Evolutionary conservation across 2,888 invertebrate species (phyloP), one percentile per base, ranked within the genome.

Genomic region (Cosmia trapezina): DNA sequence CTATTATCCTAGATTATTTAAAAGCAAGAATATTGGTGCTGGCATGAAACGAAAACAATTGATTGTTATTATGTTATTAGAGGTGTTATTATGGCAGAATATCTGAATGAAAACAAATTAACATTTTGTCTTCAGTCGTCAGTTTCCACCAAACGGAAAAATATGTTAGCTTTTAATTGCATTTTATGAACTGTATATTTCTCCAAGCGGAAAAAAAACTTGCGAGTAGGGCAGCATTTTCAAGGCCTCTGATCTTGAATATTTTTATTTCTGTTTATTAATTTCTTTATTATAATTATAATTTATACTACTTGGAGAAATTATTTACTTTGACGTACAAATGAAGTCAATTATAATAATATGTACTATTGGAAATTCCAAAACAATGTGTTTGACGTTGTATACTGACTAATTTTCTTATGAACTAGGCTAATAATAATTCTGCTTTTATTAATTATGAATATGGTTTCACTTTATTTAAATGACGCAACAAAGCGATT

Each of bases 1-100:
- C 70, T 66, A 56, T 60, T 71, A 78, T 66, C 65, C 59, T 51
- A 70, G 47, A 70, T 77, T 69, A 73, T 75, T 73, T 75, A 41
- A 62, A 80, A 66, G 54, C 28, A 41, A n/a, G 17, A n/a, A 12
- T 43, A 14, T 33, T 9, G 19, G 28, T 56, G 54, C 19, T 43
- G 33, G n/a, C 57, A 43, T 43, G 47, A 33, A 49, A 70, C 7
- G 33, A 77, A 77, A 70, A 70, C 19, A 33, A 77, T 49, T 77
- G 33, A 33, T 43, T 11, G 33, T 73, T 49, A 19, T n/a, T 54
- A 22, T 43, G 1, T n/a, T n/a, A n/a, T n/a, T n/a, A n/a, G n/a
- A n/a, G n/a, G n/a, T 11, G 33, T 73, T 49, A 19, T n/a, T 54
- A 22, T 43, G 1, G 9, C 11, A 47, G 14, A 17, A 37, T 19